Evolutionary conservation across 2,888 invertebrate genomes (phyloP).

Genomic region (Callosobruchus maculatus): DNA sequence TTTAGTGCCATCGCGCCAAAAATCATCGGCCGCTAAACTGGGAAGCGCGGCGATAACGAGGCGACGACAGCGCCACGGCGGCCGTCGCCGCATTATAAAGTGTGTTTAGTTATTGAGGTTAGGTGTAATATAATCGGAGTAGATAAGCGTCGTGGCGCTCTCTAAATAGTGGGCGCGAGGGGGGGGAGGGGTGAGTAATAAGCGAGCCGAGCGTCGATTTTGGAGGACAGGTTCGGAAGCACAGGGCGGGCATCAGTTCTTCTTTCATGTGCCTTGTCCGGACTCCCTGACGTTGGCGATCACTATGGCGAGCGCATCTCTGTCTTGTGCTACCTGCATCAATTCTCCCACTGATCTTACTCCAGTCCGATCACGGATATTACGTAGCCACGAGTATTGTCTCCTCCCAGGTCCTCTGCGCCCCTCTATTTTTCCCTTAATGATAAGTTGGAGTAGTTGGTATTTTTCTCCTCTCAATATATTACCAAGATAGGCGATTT

Average conservation of each 20-base stretch:
- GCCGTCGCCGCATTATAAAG: slow-evolving; percentile 28
- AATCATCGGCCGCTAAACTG: neutral
- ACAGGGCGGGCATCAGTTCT: neutral
- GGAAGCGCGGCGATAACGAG: neutral
- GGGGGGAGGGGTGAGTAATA: neutral
- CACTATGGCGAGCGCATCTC: no score
- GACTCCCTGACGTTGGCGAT: no score
- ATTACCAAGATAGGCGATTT: no score
- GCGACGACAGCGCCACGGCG: slow-evolving; percentile 8
- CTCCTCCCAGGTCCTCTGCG: no score
- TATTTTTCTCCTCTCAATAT: no score
- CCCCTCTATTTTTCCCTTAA: no score
- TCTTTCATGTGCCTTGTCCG: no score
- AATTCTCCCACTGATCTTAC: no score
- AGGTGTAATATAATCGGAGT: slow-evolving; percentile 42
- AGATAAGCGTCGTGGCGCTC: slow-evolving; percentile 41
- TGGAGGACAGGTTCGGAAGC: neutral
- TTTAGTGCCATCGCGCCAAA: neutral
- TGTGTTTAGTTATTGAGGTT: slow-evolving; percentile 41
- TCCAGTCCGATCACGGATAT: no score
- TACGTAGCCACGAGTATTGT: no score
- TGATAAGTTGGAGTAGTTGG: no score
- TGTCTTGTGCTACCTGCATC: no score
- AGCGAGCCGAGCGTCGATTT: neutral
- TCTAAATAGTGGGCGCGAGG: slow-evolving; percentile 38